Evolutionary conservation across 2,113 vertebrate genomes (phyloP), one percentile per base, ranked within the genome.

Genomic region (Stegastes partitus): DNA sequence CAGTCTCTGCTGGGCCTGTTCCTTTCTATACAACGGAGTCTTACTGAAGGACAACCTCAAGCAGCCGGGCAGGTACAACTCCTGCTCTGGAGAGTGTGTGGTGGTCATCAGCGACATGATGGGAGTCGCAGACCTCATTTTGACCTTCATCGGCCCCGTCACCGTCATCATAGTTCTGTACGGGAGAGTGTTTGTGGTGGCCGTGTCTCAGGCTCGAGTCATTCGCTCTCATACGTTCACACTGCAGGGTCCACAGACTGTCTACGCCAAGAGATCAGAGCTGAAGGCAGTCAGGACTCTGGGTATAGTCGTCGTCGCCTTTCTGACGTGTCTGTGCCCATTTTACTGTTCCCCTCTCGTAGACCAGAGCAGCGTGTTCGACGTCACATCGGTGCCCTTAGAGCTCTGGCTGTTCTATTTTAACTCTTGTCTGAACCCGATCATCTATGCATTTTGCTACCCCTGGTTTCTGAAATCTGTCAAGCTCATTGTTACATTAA

Each of bases 371-470:
- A 37, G 0, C 9, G 11, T 62, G 0, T 0, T 45, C 0, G 56
- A n/a, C 10, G 21, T 50, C 14, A 77, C 67, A n/a, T 25, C 67
- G 4, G 25, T 21, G 26, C 0, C 34, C 1, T 19, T 66, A 55
- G 11, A 50, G 0, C 1, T 74, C 0, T 77, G 31, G 42, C 8
- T 88, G 12, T 37, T 77, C 2, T 79, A 77, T 16, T 22, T 53
- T 2, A 88, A 88, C 58, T 88, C 83, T 0, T 77, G 79, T 51
- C 1, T 83, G 1, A 87, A 87, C 14, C 80, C 84, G 0, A 0
- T 86, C 0, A 45, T 83, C 42, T 86, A 84, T 42, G 62, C 82
- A 2, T 73, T 82, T 14, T 82, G 62, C 15, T 83, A 83, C 8
- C 56, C 81, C 2, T 83, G 75, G 74, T 84, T 84, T 21, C 69